phyloP scores from a whole-genome alignment of 2,797 vertebrate species.

The Aldrovandia affinis region DNA sequence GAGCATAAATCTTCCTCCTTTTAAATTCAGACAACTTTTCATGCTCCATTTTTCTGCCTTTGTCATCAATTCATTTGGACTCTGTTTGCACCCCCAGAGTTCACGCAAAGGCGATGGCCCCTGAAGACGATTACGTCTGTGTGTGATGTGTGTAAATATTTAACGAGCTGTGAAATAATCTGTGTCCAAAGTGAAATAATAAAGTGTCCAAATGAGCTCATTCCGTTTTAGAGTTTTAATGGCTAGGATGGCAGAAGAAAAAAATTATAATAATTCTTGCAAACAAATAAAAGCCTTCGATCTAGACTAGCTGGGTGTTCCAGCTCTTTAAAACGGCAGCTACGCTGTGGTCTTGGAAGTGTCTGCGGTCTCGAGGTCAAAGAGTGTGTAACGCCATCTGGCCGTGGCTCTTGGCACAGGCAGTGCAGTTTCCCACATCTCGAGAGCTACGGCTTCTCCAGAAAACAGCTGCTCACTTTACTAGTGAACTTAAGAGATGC shows the following conservation, averaged over 20 bases:
- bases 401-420: neutral
- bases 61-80: neutral
- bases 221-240: conserved; percentile 40
- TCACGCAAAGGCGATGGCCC: conserved; percentile 48
- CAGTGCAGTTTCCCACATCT: neutral
- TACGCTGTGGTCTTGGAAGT: no score
- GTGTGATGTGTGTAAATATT: conserved; percentile 57
- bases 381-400: neutral
- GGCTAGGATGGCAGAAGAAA: conserved; percentile 41
- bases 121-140: conserved; percentile 56
- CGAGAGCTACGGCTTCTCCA: neutral
- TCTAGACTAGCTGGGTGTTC: no score
- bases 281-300: no score
- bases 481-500: neutral
- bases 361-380: no score
- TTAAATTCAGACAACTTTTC: neutral
- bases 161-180: conserved; percentile 72
- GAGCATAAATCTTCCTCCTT: neutral
- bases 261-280: neutral
- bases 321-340: no score
- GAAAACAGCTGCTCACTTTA: neutral
- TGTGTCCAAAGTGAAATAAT: conserved; percentile 49
- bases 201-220: conserved; percentile 42
- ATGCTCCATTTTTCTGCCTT: neutral
- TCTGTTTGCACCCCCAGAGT: neutral